A percentile compares a stretch with the other conserved stretches of the same genome.
These are phyloP conservation scores for Lithobates pipiens DNA, from an alignment of 2,797 vertebrate genomes.

Conservation along the genomic window DNA sequence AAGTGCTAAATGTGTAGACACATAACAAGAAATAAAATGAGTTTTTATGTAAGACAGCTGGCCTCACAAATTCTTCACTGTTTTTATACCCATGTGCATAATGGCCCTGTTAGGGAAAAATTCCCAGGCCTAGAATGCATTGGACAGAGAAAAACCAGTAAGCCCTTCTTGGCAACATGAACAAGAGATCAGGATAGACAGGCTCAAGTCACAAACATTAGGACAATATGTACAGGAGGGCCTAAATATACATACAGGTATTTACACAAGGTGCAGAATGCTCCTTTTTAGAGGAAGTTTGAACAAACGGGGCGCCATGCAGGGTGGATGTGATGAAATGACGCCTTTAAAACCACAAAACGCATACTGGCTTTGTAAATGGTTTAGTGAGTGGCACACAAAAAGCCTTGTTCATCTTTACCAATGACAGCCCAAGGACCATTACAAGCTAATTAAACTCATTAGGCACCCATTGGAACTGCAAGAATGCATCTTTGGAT, in stretches of 20 bases:
- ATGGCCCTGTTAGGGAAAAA: slow-evolving; percentile 15
- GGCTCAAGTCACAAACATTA: slow-evolving; percentile 20
- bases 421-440: slow-evolving; percentile 24
- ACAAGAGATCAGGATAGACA: slow-evolving; percentile 33
- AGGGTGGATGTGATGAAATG: slow-evolving; percentile 20
- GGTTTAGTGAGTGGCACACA: slow-evolving; percentile 26
- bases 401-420: slow-evolving; percentile 31
- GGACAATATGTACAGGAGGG: slow-evolving; percentile 24
- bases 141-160: slow-evolving; percentile 26
- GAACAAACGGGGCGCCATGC: slow-evolving; percentile 23
- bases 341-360: slow-evolving; percentile 34
- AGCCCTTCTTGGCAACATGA: slow-evolving; percentile 52
- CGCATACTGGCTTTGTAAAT: slow-evolving; percentile 1
- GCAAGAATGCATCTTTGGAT: slow-evolving; percentile 46
- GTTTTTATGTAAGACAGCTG: slow-evolving; percentile 32
- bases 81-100: slow-evolving; percentile 23
- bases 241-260: slow-evolving; percentile 51
- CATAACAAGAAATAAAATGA: slow-evolving; percentile 13
- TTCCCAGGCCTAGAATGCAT: slow-evolving; percentile 30
- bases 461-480: slow-evolving; percentile 47
- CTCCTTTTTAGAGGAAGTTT: slow-evolving; percentile 28
- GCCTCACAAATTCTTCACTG: slow-evolving; percentile 7
- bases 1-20: slow-evolving; percentile 40
- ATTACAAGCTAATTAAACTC: slow-evolving; percentile 22
- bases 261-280: slow-evolving; percentile 68